A percentile compares a stretch with the other conserved stretches of the same genome.
Conservation (phyloP, 2,888 invertebrate genomes). For the Timema cristinae region DNA sequence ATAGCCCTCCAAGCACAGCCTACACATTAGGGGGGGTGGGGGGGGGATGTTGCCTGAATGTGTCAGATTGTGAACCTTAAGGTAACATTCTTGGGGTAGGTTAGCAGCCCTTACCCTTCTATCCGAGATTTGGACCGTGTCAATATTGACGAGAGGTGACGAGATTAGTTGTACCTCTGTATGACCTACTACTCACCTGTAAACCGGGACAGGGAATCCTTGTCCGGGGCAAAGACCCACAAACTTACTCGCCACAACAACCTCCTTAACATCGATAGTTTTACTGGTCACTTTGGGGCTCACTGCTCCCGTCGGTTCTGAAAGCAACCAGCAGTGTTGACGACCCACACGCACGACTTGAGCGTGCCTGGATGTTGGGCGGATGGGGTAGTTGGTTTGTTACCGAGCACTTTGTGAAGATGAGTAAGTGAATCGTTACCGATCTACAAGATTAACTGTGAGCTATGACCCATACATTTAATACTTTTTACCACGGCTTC, state of each 20-base stretch:
- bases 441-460: not conserved
- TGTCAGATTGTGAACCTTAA: too few species aligned
- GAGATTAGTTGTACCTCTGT: too few species aligned
- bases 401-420: conserved; percentile 6
- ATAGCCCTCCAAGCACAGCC: too few species aligned
- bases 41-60: too few species aligned
- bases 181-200: conserved; percentile 49
- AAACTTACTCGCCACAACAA: conserved; percentile 33
- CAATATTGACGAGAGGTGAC: not conserved
- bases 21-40: too few species aligned
- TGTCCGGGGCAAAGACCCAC: conserved; percentile 63
- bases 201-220: conserved; percentile 43
- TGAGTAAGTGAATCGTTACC: not conserved
- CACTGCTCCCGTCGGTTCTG: conserved; percentile 39
- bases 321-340: conserved; percentile 19
- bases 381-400: not conserved
- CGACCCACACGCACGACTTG: conserved; percentile 29
- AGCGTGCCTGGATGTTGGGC: conserved; percentile 17
- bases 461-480: too few species aligned
- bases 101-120: too few species aligned
- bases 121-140: too few species aligned
- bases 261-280: conserved; percentile 36
- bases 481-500: too few species aligned
- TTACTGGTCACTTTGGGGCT: conserved; percentile 37
- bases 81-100: too few species aligned